phyloP scores from a whole-genome alignment of 2,888 invertebrate genomes.

The Euplexia lucipara region DNA sequence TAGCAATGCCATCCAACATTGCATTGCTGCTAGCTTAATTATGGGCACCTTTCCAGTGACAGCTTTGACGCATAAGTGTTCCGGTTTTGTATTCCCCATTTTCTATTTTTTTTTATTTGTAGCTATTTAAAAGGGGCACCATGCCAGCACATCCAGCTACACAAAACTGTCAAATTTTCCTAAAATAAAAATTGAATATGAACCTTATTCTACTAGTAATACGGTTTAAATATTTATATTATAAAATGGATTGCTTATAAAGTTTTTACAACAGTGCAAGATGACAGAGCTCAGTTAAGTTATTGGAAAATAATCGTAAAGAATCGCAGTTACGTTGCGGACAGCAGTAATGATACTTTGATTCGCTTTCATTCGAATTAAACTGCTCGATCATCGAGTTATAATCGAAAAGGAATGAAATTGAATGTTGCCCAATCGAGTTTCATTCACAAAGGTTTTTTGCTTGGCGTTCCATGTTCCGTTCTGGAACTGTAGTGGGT shows the following conservation, averaged over 20 bases:
- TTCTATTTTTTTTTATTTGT: too few relatives aligned
- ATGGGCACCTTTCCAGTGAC: too few relatives aligned
- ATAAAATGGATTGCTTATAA: conserved; percentile 21
- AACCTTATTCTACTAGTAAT: too few relatives aligned
- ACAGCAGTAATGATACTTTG: conserved; percentile 46
- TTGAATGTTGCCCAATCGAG: conserved; percentile 36
- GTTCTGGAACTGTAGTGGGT: conserved; percentile 48
- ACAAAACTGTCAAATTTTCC: too few relatives aligned
- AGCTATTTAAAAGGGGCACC: too few relatives aligned
- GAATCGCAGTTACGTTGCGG: conserved; percentile 34
- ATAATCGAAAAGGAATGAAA: conserved; percentile 47
- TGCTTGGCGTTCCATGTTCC: conserved; percentile 32
- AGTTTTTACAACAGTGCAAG: conserved; percentile 36
- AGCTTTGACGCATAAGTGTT: too few relatives aligned
- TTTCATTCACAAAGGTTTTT: conserved; percentile 49
- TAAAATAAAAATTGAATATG: too few relatives aligned
- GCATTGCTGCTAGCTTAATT: too few relatives aligned
- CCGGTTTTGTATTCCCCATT: too few relatives aligned
- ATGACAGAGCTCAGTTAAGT: conserved; percentile 30
- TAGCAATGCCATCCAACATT: too few relatives aligned
- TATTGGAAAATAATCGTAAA: conserved; percentile 48
- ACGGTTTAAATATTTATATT: too few relatives aligned
- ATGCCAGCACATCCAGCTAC: too few relatives aligned
- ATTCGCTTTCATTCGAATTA: conserved; percentile 55
- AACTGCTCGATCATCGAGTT: conserved; percentile 40